Conservation (phyloP, 2,888 invertebrate species). For the Chrysotoxum bicinctum region DNA sequence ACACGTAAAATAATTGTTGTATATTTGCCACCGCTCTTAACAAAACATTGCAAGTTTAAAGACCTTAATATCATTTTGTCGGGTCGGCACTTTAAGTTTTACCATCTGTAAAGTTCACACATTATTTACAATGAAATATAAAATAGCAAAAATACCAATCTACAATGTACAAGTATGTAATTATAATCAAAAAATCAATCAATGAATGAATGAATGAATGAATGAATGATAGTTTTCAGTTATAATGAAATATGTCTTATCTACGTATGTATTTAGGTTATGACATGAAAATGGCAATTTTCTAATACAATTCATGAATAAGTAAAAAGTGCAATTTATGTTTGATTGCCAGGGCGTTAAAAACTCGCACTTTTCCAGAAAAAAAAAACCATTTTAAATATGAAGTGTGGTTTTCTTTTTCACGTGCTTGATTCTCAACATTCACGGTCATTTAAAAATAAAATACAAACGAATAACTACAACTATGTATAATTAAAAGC, state of each 20-base stretch:
- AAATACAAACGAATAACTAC: neutral
- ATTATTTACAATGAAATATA: neutral
- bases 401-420: neutral
- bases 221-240: neutral
- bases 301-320: neutral
- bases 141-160: neutral
- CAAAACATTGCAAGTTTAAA: too few relatives aligned
- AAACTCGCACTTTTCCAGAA: neutral
- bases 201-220: too few relatives aligned
- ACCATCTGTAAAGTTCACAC: neutral
- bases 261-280: neutral
- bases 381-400: neutral
- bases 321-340: neutral
- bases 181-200: constrained; percentile 10
- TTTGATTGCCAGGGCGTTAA: neutral
- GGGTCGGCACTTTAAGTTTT: too few relatives aligned
- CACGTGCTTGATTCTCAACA: neutral
- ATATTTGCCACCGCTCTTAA: too few relatives aligned
- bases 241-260: neutral
- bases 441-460: neutral
- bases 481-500: neutral
- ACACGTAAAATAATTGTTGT: too few relatives aligned
- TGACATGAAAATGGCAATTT: neutral
- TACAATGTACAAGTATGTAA: neutral
- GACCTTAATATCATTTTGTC: too few relatives aligned